These are phyloP conservation scores for Agrotis exclamationis DNA, from an alignment of 2,888 invertebrate genomes.

Conservation along the genomic window DNA sequence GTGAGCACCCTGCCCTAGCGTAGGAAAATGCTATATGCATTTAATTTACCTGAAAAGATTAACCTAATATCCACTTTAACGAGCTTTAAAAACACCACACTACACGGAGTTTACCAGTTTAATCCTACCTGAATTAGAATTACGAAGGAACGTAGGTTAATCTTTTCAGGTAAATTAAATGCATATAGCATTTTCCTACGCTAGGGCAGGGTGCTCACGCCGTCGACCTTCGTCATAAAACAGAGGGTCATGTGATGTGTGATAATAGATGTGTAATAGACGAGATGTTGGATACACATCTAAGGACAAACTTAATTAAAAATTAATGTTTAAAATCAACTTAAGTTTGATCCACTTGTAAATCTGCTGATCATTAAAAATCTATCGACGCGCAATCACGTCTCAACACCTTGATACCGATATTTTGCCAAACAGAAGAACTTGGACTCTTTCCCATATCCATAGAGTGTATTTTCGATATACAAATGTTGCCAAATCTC, in stretches of 20 bases:
- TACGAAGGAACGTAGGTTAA: constrained; percentile 10
- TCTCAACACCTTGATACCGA: neutral
- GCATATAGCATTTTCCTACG: constrained; percentile 6
- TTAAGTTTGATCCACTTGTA: neutral
- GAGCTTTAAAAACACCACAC: neutral
- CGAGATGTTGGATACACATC: neutral
- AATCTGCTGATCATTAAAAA: neutral
- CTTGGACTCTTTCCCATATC: neutral
- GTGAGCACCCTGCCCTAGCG: constrained; percentile 9
- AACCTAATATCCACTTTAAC: constrained; percentile 6
- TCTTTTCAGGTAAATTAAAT: constrained; percentile 7
- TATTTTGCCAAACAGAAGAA: neutral
- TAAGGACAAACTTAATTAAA: neutral
- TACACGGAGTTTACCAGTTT: constrained; percentile 2
- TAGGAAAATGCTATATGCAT: constrained; percentile 8
- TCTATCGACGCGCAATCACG: neutral
- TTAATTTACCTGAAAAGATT: constrained; percentile 25
- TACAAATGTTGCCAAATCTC: neutral
- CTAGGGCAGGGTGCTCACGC: constrained; percentile 9
- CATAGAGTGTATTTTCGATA: neutral
- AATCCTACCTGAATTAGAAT: constrained; percentile 26
- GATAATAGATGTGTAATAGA: neutral
- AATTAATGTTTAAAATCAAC: neutral
- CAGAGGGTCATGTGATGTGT: neutral
- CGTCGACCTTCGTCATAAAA: constrained; percentile 41